Evolutionary conservation across 2,797 vertebrate genomes (phyloP).

Genomic region (Gallinago stenura): DNA sequence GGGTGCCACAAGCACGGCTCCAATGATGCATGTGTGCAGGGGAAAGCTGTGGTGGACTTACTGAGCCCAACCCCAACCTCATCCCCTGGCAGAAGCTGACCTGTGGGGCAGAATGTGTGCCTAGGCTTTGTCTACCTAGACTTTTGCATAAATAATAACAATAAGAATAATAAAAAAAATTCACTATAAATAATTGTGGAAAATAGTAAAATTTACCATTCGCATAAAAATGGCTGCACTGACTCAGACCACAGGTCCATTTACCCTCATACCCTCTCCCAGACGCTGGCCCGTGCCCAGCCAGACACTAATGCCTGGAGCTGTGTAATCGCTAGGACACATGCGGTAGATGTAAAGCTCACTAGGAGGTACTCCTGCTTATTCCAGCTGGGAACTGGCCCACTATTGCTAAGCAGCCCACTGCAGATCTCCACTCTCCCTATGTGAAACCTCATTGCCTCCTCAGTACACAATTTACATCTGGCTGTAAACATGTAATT

Average conservation of each 20-base stretch:
- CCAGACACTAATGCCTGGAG: not conserved
- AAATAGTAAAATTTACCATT: not conserved
- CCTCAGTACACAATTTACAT: not conserved
- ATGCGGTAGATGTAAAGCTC: not conserved
- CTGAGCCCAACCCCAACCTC: not conserved
- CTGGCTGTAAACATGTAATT: not conserved
- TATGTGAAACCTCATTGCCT: not conserved
- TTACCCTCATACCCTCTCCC: not conserved
- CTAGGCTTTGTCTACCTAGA: not conserved
- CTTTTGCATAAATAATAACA: not conserved
- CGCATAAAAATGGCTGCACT: not conserved
- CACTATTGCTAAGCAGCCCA: not conserved
- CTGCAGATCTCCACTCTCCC: not conserved
- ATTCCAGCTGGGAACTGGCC: not conserved
- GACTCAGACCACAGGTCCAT: not conserved
- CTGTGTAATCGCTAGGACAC: not conserved
- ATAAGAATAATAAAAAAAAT: not conserved
- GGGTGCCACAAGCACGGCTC: not conserved
- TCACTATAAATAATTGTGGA: not conserved
- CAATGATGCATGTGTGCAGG: too few relatives aligned
- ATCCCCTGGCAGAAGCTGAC: not conserved
- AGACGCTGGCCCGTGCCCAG: not conserved
- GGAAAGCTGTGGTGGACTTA: not conserved
- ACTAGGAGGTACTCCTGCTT: not conserved
- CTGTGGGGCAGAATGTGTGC: not conserved